phyloP scores from a whole-genome alignment of 2,797 vertebrate genomes.

The Acanthurus tractus region DNA sequence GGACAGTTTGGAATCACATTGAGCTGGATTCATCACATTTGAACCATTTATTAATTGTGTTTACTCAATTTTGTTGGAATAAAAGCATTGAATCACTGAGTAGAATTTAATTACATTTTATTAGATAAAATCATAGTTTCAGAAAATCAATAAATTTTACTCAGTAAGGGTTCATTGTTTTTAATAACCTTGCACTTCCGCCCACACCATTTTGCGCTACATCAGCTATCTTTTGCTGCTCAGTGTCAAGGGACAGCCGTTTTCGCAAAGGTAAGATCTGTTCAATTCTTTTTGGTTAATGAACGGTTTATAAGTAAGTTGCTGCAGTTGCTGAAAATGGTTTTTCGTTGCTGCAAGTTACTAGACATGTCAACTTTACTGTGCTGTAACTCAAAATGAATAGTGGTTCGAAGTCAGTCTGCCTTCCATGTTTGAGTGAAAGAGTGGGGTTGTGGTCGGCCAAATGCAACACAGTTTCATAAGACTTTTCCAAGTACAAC shows the following conservation, averaged over 20 bases:
- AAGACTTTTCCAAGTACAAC: neutral
- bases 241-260: neutral
- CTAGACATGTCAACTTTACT: neutral
- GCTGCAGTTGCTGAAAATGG: neutral
- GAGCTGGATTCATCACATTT: neutral
- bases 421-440: neutral
- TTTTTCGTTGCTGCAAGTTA: neutral
- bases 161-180: neutral
- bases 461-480: neutral
- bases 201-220: neutral
- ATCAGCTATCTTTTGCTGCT: too few species aligned
- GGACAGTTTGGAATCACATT: neutral
- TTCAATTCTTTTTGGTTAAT: neutral
- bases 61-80: neutral
- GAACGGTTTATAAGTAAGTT: neutral
- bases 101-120: neutral
- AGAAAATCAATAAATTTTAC: neutral
- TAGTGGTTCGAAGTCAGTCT: neutral
- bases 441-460: too few species aligned
- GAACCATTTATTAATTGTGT: neutral
- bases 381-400: neutral
- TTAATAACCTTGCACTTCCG: neutral
- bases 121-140: neutral
- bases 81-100: neutral
- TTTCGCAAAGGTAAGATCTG: neutral